Percentiles rank a stretch among this genome's conserved stretches.
These are phyloP conservation scores for Alviniconcha marisindica DNA, from an alignment of 1,140 invertebrate species.

Conservation along the genomic window DNA sequence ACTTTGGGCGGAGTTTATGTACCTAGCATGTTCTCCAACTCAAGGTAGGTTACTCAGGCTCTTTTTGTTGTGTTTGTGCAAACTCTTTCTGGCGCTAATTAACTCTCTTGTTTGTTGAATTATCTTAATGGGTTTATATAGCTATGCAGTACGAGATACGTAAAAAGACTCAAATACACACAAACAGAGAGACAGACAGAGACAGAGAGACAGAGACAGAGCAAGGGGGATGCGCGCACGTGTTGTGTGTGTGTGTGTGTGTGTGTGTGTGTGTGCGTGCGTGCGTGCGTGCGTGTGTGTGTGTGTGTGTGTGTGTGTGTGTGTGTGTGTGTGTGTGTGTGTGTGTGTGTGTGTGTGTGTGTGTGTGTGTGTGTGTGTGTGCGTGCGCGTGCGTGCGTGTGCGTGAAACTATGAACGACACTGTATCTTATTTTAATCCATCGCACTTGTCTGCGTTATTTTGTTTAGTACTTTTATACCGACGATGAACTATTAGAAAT, in stretches of 20 bases:
- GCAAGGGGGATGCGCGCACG: too few relatives aligned
- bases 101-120: too few relatives aligned
- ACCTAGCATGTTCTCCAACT: too few relatives aligned
- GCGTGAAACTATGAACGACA: background rate
- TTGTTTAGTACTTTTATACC: background rate
- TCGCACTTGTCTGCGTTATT: background rate
- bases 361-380: slow-evolving; percentile 5
- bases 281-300: background rate
- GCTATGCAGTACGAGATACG: too few relatives aligned
- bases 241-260: background rate
- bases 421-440: background rate
- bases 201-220: too few relatives aligned
- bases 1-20: too few relatives aligned
- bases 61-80: too few relatives aligned
- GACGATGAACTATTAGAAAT: background rate
- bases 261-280: background rate
- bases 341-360: slow-evolving; percentile 14
- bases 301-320: background rate
- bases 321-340: background rate
- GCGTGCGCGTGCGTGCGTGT: background rate
- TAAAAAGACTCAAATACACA: too few relatives aligned
- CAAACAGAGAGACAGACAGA: too few relatives aligned
- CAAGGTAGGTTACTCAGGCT: too few relatives aligned
- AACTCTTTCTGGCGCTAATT: too few relatives aligned
- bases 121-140: too few relatives aligned